These are phyloP conservation scores for Digitonthophagus gazella DNA, from an alignment of 2,888 invertebrate genomes.

Conservation along the genomic window DNA sequence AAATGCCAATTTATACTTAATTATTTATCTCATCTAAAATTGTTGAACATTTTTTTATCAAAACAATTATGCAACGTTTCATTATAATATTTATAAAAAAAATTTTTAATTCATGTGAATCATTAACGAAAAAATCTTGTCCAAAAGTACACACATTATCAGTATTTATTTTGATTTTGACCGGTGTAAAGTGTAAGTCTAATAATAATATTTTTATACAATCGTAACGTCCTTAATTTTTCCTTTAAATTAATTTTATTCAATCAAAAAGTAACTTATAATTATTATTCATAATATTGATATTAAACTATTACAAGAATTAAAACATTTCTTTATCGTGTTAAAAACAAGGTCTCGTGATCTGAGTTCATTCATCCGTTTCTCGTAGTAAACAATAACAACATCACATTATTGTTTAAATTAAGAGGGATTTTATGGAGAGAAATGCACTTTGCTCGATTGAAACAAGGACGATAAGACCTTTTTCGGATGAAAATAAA, in stretches of 20 bases:
- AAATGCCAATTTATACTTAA: not conserved
- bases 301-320: not conserved
- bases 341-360: not conserved
- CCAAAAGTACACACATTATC: not conserved
- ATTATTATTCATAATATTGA: no score
- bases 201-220: no score
- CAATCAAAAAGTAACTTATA: no score
- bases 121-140: not conserved
- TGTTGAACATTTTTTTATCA: not conserved
- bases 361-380: not conserved
- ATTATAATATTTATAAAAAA: no score
- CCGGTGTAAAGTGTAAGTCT: not conserved
- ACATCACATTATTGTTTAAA: not conserved
- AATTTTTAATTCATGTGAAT: no score
- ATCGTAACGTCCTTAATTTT: no score
- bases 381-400: not conserved
- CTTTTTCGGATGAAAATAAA: not conserved
- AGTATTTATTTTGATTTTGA: not conserved
- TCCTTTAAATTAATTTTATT: no score
- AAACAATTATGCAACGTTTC: not conserved
- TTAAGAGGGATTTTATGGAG: not conserved
- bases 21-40: not conserved
- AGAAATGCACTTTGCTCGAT: not conserved
- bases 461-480: not conserved
- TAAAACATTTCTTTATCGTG: not conserved